Evolutionary conservation across 2,888 invertebrate species (phyloP).

Genomic region (Lasioglossum figueresi): DNA sequence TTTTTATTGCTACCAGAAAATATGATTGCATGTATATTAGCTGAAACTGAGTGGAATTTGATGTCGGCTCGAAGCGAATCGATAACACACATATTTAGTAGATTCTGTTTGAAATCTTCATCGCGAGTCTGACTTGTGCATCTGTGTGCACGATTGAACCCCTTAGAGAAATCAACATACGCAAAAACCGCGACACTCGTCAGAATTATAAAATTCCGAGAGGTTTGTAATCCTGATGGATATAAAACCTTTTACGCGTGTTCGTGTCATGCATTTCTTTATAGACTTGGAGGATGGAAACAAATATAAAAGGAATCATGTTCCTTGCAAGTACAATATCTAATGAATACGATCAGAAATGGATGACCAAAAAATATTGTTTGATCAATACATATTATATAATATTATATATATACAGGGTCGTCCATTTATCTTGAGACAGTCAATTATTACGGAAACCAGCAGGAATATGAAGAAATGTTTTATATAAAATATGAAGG

Average conservation of each 20-base stretch:
- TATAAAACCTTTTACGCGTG: neutral
- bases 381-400: no score
- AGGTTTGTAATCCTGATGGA: neutral
- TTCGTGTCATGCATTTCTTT: neutral
- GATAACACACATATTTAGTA: neutral
- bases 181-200: neutral
- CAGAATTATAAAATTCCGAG: neutral
- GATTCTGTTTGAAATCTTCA: neutral
- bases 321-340: no score
- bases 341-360: no score
- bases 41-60: neutral
- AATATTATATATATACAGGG: no score
- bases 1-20: neutral
- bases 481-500: no score
- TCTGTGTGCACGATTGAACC: neutral
- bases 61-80: neutral
- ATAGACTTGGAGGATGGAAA: no score
- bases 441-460: no score
- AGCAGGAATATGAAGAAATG: no score
- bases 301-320: no score
- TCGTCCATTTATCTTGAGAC: no score
- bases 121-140: neutral
- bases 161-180: neutral
- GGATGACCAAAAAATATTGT: no score
- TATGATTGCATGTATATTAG: neutral